Percentiles rank a stretch among this genome's conserved stretches.
Evolutionary conservation across 2,113 vertebrate genomes (phyloP).

Genomic region (Argyrosomus japonicus): DNA sequence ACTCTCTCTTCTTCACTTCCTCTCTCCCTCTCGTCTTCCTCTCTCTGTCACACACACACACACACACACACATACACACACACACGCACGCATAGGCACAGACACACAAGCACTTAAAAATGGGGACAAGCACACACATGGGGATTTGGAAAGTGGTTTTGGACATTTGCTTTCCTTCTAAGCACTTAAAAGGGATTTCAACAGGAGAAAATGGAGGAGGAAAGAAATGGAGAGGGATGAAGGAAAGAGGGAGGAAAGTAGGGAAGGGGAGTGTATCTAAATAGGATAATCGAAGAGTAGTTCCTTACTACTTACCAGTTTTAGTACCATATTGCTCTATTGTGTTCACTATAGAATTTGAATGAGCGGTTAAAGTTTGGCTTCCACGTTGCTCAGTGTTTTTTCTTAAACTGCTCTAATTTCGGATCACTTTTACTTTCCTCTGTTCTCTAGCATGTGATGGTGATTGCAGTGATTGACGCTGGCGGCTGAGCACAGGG

Average conservation of each 20-base stretch:
- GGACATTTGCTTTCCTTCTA: slow-evolving; percentile 70
- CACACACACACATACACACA: slow-evolving; percentile 26
- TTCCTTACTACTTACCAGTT: slow-evolving; percentile 36
- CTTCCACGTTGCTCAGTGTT: neutral
- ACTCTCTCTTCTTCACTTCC: slow-evolving; percentile 17
- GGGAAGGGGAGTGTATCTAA: slow-evolving; percentile 43
- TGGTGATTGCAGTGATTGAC: slow-evolving; percentile 25
- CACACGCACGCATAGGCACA: neutral
- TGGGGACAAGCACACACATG: slow-evolving; percentile 70
- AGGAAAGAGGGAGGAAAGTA: slow-evolving; percentile 9
- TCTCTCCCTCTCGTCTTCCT: slow-evolving; percentile 17
- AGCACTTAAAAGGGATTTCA: slow-evolving; percentile 71
- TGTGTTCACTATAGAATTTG: slow-evolving; percentile 34
- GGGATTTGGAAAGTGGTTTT: slow-evolving; percentile 75
- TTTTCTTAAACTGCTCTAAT: slow-evolving; percentile 21
- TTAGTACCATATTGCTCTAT: slow-evolving; percentile 20
- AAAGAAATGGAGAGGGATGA: slow-evolving; percentile 51
- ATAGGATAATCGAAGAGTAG: slow-evolving; percentile 52
- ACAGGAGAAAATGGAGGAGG: slow-evolving; percentile 54
- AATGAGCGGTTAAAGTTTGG: slow-evolving; percentile 31
- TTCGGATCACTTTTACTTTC: slow-evolving; percentile 1
- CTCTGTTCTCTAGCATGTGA: neutral
- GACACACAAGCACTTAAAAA: slow-evolving; percentile 57
- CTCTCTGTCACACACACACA: slow-evolving; percentile 40
- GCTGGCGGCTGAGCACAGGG: slow-evolving; percentile 31